Percentiles rank a stretch among this genome's conserved stretches.
Evolutionary conservation across 2,888 invertebrate genomes (phyloP).

Genomic region (Athalia cordata): DNA sequence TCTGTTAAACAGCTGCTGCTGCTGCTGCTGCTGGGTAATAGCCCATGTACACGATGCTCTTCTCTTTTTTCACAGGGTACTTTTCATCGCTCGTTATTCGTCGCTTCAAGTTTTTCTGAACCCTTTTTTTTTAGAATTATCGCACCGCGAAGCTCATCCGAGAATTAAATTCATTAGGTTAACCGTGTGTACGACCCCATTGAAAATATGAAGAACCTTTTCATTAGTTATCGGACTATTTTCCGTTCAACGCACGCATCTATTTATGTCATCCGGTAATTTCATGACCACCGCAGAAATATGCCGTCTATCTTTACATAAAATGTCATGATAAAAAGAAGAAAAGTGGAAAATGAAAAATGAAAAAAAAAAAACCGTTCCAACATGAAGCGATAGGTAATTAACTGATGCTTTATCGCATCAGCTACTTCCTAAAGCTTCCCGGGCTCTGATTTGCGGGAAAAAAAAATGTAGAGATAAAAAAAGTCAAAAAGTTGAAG

Average conservation of each 20-base stretch:
- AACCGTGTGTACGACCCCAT: too few species aligned
- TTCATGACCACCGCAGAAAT: not conserved
- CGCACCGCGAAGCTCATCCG: not conserved
- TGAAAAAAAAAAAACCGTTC: not conserved
- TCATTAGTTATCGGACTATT: not conserved
- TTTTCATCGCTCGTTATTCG: not conserved
- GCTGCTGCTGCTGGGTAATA: not conserved
- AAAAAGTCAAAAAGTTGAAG: too few species aligned
- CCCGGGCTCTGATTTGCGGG: not conserved
- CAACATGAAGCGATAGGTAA: constrained; percentile 6
- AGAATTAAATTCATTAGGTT: too few species aligned
- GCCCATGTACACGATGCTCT: too few species aligned
- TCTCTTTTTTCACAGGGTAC: not conserved
- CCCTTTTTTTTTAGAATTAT: constrained; percentile 8
- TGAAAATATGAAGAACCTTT: not conserved
- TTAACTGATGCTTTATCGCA: not conserved
- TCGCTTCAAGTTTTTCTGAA: constrained; percentile 7
- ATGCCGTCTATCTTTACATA: too few species aligned
- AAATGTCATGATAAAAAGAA: too few species aligned
- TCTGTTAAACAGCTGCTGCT: constrained; percentile 26
- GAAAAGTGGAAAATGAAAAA: too few species aligned
- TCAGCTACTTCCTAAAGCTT: not conserved
- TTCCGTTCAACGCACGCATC: too few species aligned
- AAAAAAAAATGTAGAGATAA: too few species aligned
- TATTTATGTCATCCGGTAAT: not conserved